phyloP scores from a whole-genome alignment of 1,140 invertebrate genomes.

The Drosophila serrata region DNA sequence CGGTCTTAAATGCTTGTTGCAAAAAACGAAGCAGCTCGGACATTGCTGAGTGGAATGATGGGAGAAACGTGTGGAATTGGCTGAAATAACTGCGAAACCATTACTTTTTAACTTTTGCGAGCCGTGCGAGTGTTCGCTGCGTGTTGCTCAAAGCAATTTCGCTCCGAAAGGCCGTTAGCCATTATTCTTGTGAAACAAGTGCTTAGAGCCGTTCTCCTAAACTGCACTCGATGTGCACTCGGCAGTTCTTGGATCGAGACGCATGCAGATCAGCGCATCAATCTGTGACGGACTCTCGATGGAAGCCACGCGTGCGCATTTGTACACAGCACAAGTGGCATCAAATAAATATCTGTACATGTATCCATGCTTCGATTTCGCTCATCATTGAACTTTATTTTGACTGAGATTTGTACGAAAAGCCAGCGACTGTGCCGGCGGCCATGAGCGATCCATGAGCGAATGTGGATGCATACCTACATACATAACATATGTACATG shows the following conservation, averaged over 20 bases:
- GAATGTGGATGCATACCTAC: conserved; percentile 29
- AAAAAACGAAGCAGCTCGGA: conserved; percentile 26
- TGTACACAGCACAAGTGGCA: background rate
- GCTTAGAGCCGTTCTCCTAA: conserved; percentile 54
- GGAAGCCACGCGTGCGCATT: background rate
- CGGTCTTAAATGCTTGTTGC: conserved; percentile 21
- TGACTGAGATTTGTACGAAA: conserved; percentile 13
- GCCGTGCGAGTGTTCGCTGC: conserved; percentile 12
- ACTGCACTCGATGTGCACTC: conserved; percentile 53
- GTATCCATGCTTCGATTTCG: conserved; percentile 7
- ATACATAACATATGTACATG: too few species aligned
- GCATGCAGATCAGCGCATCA: conserved; percentile 33
- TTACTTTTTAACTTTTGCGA: conserved; percentile 23
- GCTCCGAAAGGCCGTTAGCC: conserved; percentile 22
- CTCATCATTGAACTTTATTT: conserved; percentile 74
- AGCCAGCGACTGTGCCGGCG: conserved; percentile 23
- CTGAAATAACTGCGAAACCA: conserved; percentile 44
- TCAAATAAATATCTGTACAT: background rate
- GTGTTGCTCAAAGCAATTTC: conserved; percentile 29
- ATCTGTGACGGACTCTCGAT: conserved; percentile 12
- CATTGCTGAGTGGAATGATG: conserved; percentile 13
- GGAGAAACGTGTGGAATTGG: conserved; percentile 57
- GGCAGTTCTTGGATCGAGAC: conserved; percentile 30
- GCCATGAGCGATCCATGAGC: conserved; percentile 12
- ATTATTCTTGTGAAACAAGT: conserved; percentile 72